Evolutionary conservation across 35 echinoderm and acorn worm species (phyloP).

Genomic region (Apostichopus japonicus): DNA sequence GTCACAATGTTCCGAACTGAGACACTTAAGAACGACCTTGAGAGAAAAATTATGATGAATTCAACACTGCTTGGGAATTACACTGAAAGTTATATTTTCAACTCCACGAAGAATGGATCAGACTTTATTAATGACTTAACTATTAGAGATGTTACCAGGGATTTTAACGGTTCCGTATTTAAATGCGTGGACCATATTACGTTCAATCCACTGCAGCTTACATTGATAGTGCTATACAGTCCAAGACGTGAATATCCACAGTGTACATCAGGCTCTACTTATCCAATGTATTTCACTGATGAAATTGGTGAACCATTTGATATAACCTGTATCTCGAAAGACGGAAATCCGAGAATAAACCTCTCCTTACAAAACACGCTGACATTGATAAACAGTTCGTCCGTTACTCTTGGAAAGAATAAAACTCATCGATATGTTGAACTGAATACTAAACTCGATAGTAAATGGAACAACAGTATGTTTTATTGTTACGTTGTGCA

Average conservation of each 20-base stretch:
- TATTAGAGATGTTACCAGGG: neutral
- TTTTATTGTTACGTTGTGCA: neutral
- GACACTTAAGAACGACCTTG: too few relatives aligned
- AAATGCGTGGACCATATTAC: too few relatives aligned
- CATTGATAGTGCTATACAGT: too few relatives aligned
- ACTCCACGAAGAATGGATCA: neutral
- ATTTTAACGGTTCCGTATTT: neutral
- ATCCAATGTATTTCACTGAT: neutral
- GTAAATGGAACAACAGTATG: conserved; percentile 1
- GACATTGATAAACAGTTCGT: neutral
- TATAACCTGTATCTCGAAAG: neutral
- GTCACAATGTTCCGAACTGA: too few relatives aligned
- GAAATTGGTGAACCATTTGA: conserved; percentile 1
- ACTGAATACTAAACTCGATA: neutral
- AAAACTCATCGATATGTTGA: neutral
- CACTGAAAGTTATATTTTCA: too few relatives aligned
- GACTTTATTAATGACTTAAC: neutral
- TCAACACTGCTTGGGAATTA: too few relatives aligned
- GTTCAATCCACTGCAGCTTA: too few relatives aligned
- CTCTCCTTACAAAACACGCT: neutral
- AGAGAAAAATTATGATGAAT: too few relatives aligned
- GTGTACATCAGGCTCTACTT: too few relatives aligned
- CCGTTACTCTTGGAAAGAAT: neutral
- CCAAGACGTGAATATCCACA: too few relatives aligned
- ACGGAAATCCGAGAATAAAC: neutral